A percentile compares a stretch with the other conserved stretches of the same genome.
Conservation (phyloP, 1,140 invertebrate species). For the Chelonus insularis region DNA sequence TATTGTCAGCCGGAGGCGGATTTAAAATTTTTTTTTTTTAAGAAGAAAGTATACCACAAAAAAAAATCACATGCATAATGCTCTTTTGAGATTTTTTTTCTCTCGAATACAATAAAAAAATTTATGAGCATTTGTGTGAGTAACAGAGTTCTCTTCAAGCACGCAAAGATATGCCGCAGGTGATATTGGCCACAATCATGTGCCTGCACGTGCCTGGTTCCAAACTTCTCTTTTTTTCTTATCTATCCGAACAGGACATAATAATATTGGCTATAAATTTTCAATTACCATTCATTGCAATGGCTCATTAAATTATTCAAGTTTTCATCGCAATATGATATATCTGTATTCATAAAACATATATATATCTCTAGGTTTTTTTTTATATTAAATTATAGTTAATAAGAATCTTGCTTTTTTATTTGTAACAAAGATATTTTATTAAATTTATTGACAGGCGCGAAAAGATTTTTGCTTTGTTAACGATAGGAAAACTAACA, state of each 20-base stretch:
- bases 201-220: constrained; percentile 31
- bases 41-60: background rate
- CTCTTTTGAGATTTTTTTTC: background rate
- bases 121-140: constrained; percentile 7
- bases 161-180: constrained; percentile 28
- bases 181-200: constrained; percentile 26
- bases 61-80: constrained; percentile 18
- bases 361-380: too few relatives aligned
- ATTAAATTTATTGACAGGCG: too few relatives aligned
- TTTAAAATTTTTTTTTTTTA: background rate
- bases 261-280: background rate
- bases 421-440: too few relatives aligned
- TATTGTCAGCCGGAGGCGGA: too few relatives aligned
- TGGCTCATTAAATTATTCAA: too few relatives aligned
- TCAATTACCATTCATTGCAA: too few relatives aligned
- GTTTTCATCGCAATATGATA: too few relatives aligned
- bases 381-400: too few relatives aligned
- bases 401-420: too few relatives aligned
- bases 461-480: too few relatives aligned
- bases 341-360: too few relatives aligned
- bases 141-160: background rate
- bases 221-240: background rate
- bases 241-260: background rate
- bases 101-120: background rate
- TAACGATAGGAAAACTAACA: too few relatives aligned